These are phyloP conservation scores for Onychomys torridus DNA, from an alignment of 2,797 vertebrate species.

Conservation along the genomic window DNA sequence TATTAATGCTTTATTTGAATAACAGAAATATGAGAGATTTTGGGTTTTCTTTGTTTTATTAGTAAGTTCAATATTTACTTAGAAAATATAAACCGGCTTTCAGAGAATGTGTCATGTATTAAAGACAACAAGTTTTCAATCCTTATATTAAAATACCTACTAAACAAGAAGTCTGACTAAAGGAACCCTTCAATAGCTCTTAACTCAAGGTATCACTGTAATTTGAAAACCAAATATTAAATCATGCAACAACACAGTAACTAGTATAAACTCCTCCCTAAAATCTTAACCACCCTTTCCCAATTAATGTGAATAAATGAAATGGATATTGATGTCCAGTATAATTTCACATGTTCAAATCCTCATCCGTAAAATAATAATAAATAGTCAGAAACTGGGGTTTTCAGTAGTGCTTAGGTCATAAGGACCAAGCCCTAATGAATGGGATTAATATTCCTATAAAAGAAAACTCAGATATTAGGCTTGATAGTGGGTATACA, in stretches of 20 bases:
- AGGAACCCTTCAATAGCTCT: not conserved
- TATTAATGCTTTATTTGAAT: conserved; percentile 29
- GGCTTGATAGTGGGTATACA: not conserved
- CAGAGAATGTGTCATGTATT: conserved; percentile 4
- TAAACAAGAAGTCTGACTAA: conserved; percentile 16
- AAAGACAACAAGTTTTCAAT: not conserved
- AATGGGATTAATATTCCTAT: not conserved
- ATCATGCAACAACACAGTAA: not conserved
- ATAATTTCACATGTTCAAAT: not conserved
- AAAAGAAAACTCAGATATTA: not conserved
- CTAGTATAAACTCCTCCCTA: not conserved
- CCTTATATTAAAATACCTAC: conserved; percentile 15
- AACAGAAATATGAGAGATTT: not conserved
- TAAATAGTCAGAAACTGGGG: not conserved
- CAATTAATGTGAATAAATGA: not conserved
- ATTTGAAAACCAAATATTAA: not conserved
- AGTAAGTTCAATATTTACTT: not conserved
- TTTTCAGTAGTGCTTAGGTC: not conserved
- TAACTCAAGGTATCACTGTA: not conserved
- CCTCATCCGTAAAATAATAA: not conserved
- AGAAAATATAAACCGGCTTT: conserved; percentile 16
- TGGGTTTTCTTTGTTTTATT: not conserved
- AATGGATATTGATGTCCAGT: not conserved
- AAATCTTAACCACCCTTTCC: not conserved
- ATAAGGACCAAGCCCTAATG: not conserved